Evolutionary conservation across 2,113 vertebrate species (phyloP), one percentile per base, ranked within the genome.

Genomic region (Actenoides hombroni): DNA sequence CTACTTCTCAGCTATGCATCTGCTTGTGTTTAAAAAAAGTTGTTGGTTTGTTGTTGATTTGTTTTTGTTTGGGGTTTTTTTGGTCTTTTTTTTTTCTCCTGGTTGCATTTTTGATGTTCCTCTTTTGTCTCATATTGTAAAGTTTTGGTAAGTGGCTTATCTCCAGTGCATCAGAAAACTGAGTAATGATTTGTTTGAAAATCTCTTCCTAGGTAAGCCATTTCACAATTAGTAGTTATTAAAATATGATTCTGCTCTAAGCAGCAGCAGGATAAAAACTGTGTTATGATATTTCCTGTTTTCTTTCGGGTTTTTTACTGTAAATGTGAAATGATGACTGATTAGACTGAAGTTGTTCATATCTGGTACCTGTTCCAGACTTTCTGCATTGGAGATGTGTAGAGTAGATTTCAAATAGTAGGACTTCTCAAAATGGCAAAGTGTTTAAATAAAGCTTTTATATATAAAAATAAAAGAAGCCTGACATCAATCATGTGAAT

Each of bases 101-200:
- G 19, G 28, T 82, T 51, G 54, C 59, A 14, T 76, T 83, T 64
- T 76, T 94, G 76, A 79, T 42, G 80, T 89, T 40, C 26, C 21
- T 46, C 48, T 92, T 92, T 89, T 88, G 51, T 88, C n/a, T 79
- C 42, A 44, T 69, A 0, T 76, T 92, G 74, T 92, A 57, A 94
- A 84, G 80, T 82, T 44, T 49, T 65, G 53, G 8, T 63, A 78
- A 94, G 68, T 67, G 54, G 61, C 70, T 94, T 95, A 68, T 94
- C 77, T 89, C 67, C 70, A 79, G 49, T 49, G 74, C 65, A 73
- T 91, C 78, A 80, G 92, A 86, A 90, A 81, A 95, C 42, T 84
- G 70, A 64, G 20, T 77, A 76, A 39, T 84, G 71, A 54, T 93
- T 95, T 91, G 48, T 92, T 82, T 91, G 65, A 54, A 86, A 81